phyloP scores from a whole-genome alignment of 1,140 invertebrate species.

The Eciton burchellii region DNA sequence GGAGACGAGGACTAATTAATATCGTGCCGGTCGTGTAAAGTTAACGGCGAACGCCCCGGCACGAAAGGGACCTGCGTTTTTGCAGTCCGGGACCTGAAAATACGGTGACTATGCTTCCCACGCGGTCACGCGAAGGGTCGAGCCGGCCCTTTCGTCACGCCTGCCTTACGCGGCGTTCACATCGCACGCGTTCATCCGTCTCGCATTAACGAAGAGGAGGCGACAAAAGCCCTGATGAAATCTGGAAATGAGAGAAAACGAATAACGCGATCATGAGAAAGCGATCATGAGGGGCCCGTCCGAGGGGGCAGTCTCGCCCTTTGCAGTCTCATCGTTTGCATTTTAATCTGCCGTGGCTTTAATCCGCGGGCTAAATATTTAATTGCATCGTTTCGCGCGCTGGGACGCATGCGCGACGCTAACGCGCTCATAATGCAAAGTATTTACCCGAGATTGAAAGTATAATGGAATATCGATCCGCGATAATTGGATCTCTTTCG shows the following conservation, averaged over 20 bases:
- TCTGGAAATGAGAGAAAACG: background rate
- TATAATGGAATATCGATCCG: background rate
- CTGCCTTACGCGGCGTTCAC: constrained; percentile 39
- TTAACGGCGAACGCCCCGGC: constrained; percentile 37
- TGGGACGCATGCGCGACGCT: background rate
- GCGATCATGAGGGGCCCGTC: background rate
- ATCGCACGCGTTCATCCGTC: no score
- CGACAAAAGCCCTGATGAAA: background rate
- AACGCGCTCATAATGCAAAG: background rate
- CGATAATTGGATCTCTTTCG: background rate
- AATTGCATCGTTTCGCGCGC: background rate
- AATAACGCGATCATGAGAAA: constrained; percentile 15
- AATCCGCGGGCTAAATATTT: no score
- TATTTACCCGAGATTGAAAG: constrained; percentile 1
- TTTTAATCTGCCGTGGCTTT: background rate
- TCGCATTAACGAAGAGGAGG: background rate
- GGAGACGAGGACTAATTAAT: constrained; percentile 59
- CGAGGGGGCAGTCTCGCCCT: background rate
- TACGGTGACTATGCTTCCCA: constrained; percentile 27
- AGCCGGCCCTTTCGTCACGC: constrained; percentile 33
- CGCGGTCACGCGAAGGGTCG: constrained; percentile 35
- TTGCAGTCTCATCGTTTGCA: background rate
- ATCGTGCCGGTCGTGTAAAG: constrained; percentile 55
- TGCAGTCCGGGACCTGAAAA: constrained; percentile 26
- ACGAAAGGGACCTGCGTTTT: constrained; percentile 49